A percentile compares a stretch with the other conserved stretches of the same genome.
These are phyloP conservation scores for Leptobrachium ailaonicum DNA, from an alignment of 2,113 vertebrate species.

Conservation along the genomic window DNA sequence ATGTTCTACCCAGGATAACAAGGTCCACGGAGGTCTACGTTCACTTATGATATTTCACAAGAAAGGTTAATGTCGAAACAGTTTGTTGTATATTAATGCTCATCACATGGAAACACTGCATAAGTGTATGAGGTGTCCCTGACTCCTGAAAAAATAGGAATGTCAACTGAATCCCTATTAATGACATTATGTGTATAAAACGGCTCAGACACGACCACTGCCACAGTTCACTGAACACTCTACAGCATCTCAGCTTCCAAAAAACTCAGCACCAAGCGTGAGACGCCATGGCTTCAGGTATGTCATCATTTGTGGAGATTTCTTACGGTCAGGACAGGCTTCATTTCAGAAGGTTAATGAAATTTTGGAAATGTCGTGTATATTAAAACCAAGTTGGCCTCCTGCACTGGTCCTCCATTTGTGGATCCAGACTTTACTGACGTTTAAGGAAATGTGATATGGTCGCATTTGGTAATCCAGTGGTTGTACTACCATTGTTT, in stretches of 20 bases:
- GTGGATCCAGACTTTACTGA: too few species aligned
- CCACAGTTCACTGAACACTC: conserved; percentile 27
- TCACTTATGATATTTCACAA: not conserved
- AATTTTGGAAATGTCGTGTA: too few species aligned
- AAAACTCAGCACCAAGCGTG: conserved; percentile 30
- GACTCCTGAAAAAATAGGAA: not conserved
- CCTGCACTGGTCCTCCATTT: too few species aligned
- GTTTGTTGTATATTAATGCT: conserved; percentile 30
- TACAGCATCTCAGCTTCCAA: conserved; percentile 42
- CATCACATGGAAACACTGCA: conserved; percentile 46
- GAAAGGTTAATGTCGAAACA: conserved; percentile 27
- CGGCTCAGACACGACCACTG: not conserved
- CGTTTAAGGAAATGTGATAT: too few species aligned
- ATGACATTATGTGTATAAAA: conserved; percentile 57
- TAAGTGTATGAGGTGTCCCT: conserved; percentile 46
- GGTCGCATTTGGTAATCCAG: too few species aligned
- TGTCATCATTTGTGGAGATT: not conserved
- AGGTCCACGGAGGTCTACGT: not conserved
- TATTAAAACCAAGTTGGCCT: too few species aligned
- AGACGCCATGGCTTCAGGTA: conserved; percentile 64
- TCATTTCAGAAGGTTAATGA: too few species aligned
- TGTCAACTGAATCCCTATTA: conserved; percentile 27
- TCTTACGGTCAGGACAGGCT: too few species aligned
- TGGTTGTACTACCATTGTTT: too few species aligned
- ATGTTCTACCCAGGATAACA: not conserved